A percentile compares a stretch with the other conserved stretches of the same genome.
These are phyloP conservation scores for Nomia melanderi DNA, from an alignment of 1,140 invertebrate genomes.

Conservation along the genomic window DNA sequence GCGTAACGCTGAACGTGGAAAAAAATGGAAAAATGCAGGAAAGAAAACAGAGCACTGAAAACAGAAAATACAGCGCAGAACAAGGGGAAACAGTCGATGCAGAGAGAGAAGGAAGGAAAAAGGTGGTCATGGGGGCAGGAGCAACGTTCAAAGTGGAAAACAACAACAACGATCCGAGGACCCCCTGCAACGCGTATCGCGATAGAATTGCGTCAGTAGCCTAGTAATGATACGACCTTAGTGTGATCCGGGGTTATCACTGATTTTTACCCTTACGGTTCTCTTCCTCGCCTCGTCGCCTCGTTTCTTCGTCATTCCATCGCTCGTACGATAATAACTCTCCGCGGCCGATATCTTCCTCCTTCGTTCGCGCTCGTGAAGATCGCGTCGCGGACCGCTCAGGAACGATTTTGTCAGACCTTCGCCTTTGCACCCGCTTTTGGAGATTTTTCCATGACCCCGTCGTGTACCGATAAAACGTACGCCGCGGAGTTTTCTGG, in stretches of 20 bases:
- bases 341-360: slow-evolving; percentile 9
- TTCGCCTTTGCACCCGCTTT: slow-evolving; percentile 17
- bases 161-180: slow-evolving; percentile 47
- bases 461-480: neutral
- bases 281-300: slow-evolving; percentile 8
- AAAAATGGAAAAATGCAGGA: too few relatives aligned
- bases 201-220: slow-evolving; percentile 57
- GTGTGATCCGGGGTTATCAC: slow-evolving; percentile 45
- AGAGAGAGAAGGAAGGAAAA: neutral
- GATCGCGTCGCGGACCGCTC: neutral
- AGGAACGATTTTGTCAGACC: slow-evolving; percentile 15
- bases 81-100: too few relatives aligned
- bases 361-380: neutral
- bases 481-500: neutral
- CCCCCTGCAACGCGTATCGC: slow-evolving; percentile 60
- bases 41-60: slow-evolving; percentile 1
- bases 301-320: neutral
- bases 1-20: neutral
- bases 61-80: neutral
- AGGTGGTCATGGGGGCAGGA: neutral
- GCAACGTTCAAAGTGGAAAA: slow-evolving; percentile 42
- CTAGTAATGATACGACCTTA: slow-evolving; percentile 49
- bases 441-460: slow-evolving; percentile 25
- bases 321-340: slow-evolving; percentile 40
- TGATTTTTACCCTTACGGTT: slow-evolving; percentile 11